These are phyloP conservation scores for Heliornis fulica DNA, from an alignment of 2,113 vertebrate species.

Conservation along the genomic window DNA sequence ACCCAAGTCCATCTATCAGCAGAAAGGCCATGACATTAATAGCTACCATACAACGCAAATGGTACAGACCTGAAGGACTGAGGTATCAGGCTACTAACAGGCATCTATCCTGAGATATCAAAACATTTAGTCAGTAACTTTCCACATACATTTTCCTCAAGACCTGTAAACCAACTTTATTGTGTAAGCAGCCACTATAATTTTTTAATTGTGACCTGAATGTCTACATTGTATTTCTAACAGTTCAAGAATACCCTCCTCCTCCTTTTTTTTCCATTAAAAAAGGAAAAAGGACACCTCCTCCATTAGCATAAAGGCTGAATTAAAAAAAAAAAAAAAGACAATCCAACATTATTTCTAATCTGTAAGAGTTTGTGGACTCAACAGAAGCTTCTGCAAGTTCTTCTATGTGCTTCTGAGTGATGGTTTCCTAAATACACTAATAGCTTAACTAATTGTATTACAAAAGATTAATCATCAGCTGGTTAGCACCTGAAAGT, in stretches of 20 bases:
- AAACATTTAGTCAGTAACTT: neutral
- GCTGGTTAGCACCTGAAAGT: neutral
- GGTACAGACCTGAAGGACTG: neutral
- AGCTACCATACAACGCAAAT: neutral
- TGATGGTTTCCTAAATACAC: neutral
- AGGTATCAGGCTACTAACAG: neutral
- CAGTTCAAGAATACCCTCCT: neutral
- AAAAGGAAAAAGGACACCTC: too few species aligned
- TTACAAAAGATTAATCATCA: neutral
- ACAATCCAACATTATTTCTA: neutral
- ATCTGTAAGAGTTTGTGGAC: neutral
- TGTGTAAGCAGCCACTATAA: neutral
- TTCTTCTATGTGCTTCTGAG: neutral
- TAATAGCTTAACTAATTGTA: neutral
- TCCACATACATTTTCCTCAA: fast-evolving
- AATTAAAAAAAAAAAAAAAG: neutral
- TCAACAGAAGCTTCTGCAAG: neutral
- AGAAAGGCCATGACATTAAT: neutral
- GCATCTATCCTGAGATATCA: neutral
- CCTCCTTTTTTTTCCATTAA: too few species aligned
- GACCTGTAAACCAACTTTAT: neutral
- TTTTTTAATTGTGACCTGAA: neutral
- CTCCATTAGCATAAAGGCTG: neutral
- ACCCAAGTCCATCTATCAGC: fast-evolving
- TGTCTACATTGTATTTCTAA: neutral